A percentile compares a stretch with the other conserved stretches of the same genome.
Evolutionary conservation across 2,888 invertebrate genomes (phyloP).

Genomic region (Crepidodera aurea): DNA sequence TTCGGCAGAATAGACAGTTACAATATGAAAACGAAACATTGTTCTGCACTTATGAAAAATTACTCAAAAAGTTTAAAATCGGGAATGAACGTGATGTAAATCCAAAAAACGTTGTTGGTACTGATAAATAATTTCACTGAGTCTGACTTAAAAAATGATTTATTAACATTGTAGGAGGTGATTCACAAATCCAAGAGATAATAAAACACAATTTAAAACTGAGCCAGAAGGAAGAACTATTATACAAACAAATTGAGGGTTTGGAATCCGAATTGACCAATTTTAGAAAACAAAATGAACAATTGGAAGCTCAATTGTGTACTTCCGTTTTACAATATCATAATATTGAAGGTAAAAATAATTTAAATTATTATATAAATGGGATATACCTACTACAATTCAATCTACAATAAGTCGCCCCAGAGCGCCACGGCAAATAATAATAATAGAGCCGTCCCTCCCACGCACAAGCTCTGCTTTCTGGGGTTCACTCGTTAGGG

Average conservation of each 20-base stretch:
- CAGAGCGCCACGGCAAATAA: no score
- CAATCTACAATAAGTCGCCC: no score
- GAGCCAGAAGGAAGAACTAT: slow-evolving; percentile 46
- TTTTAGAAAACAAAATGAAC: slow-evolving; percentile 48
- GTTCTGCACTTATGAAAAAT: slow-evolving; percentile 51
- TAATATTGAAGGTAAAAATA: slow-evolving; percentile 48
- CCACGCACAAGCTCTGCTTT: no score
- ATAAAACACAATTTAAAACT: slow-evolving; percentile 53
- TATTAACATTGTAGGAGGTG: no score
- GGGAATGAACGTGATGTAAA: slow-evolving; percentile 31
- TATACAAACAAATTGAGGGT: slow-evolving; percentile 47
- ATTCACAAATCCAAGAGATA: slow-evolving; percentile 43
- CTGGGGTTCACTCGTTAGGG: no score
- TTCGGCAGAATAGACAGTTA: slow-evolving; percentile 54
- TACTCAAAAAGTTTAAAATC: slow-evolving; percentile 38
- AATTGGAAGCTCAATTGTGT: slow-evolving; percentile 50
- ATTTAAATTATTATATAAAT: no score
- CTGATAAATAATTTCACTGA: neutral
- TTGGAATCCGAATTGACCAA: slow-evolving; percentile 51
- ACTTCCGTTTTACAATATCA: slow-evolving; percentile 47
- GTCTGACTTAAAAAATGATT: no score
- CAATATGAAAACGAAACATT: slow-evolving; percentile 53
- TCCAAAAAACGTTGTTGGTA: slow-evolving; percentile 28
- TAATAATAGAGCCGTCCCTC: no score
- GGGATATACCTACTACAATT: no score